phyloP scores from a whole-genome alignment of 1,140 invertebrate genomes.

The Mizuhopecten yessoensis region DNA sequence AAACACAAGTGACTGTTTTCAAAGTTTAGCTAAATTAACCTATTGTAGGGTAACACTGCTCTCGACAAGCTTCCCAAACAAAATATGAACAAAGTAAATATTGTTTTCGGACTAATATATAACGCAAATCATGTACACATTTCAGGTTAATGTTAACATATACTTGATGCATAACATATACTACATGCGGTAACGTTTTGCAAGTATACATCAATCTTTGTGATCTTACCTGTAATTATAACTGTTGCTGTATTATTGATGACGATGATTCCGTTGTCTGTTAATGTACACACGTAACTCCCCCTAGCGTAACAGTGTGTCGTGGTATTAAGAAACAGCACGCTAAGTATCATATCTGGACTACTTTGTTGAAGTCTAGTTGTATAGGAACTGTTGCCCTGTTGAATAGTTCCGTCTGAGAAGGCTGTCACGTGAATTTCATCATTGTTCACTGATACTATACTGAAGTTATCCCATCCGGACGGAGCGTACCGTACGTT shows the following conservation, averaged over 20 bases:
- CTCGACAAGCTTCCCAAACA: too few species aligned
- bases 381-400: background rate
- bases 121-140: too few species aligned
- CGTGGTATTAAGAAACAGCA: background rate
- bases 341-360: background rate
- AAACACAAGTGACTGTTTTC: too few species aligned
- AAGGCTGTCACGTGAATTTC: background rate
- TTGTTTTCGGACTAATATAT: too few species aligned
- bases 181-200: too few species aligned
- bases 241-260: background rate
- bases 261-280: background rate
- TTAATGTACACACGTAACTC: background rate
- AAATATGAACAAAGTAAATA: too few species aligned
- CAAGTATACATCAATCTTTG: too few species aligned
- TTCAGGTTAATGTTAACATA: too few species aligned
- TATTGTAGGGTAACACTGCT: too few species aligned
- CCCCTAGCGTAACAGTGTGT: background rate
- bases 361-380: background rate
- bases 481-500: background rate
- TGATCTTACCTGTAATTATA: background rate
- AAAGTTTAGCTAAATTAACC: too few species aligned
- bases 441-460: background rate
- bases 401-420: background rate
- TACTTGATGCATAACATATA: too few species aligned
- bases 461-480: background rate